phyloP scores from a whole-genome alignment of 2,888 invertebrate genomes.

The Hypsopygia costalis region DNA sequence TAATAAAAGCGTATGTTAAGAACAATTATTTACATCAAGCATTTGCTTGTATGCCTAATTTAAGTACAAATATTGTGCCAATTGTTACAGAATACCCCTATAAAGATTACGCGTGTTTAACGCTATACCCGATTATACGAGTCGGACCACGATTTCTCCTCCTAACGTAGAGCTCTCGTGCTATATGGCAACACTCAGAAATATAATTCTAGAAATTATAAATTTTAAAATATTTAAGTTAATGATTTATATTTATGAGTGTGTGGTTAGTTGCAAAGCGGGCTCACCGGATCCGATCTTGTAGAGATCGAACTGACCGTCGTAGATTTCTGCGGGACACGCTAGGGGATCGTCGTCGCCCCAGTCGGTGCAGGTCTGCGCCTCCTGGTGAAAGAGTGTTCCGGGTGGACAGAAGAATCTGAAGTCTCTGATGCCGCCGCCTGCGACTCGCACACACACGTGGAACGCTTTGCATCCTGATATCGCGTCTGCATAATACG shows the following conservation, averaged over 20 bases:
- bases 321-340: constrained; percentile 90
- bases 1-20: no score
- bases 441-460: constrained; percentile 92
- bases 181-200: constrained; percentile 21
- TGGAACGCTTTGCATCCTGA: constrained; percentile 95
- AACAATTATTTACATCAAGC: no score
- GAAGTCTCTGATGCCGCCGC: constrained; percentile 89
- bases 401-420: constrained; percentile 94
- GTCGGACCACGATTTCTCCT: background rate
- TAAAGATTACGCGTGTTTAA: no score
- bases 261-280: constrained; percentile 70
- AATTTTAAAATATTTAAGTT: background rate
- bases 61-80: no score
- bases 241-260: constrained; percentile 27
- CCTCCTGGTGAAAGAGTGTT: constrained; percentile 95
- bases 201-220: constrained; percentile 11
- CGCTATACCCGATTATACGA: no score
- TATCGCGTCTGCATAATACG: constrained; percentile 93
- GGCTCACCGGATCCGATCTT: constrained; percentile 86
- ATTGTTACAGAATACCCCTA: no score
- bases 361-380: constrained; percentile 95
- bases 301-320: constrained; percentile 93
- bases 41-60: no score
- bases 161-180: constrained; percentile 15
- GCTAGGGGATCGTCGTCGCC: constrained; percentile 88